A percentile compares a stretch with the other conserved stretches of the same genome.
Conservation (phyloP, 2,113 vertebrate genomes). For the Aleadryas rufinucha region DNA sequence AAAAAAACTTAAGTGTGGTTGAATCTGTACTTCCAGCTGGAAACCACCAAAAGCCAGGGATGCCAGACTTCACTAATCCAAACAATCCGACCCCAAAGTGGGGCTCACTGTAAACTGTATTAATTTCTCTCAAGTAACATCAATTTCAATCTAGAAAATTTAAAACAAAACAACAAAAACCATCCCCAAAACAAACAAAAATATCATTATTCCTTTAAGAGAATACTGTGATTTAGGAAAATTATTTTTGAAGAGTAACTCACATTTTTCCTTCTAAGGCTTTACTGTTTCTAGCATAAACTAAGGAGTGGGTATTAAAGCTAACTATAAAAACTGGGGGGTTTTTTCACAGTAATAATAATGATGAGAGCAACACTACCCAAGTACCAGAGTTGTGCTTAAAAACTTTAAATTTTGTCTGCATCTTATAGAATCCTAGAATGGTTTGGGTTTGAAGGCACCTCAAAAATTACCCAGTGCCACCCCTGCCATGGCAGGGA, state of each 20-base stretch:
- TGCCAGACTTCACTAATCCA: neutral
- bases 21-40: neutral
- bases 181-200: neutral
- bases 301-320: neutral
- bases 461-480: accelerated
- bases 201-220: neutral
- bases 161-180: neutral
- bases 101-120: neutral
- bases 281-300: neutral
- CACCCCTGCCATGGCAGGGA: neutral
- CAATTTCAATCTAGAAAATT: neutral
- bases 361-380: neutral
- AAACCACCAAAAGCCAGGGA: neutral
- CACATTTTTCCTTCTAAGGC: neutral
- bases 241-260: neutral
- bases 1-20: neutral
- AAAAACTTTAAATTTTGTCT: neutral
- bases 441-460: neutral
- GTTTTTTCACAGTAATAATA: neutral
- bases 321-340: neutral
- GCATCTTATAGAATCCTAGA: accelerated
- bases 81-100: neutral
- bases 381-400: neutral
- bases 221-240: neutral
- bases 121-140: neutral